Evolutionary conservation across 2,888 invertebrate species (phyloP), one percentile per base, ranked within the genome.

Genomic region (Thysanoteuthis rhombus): DNA sequence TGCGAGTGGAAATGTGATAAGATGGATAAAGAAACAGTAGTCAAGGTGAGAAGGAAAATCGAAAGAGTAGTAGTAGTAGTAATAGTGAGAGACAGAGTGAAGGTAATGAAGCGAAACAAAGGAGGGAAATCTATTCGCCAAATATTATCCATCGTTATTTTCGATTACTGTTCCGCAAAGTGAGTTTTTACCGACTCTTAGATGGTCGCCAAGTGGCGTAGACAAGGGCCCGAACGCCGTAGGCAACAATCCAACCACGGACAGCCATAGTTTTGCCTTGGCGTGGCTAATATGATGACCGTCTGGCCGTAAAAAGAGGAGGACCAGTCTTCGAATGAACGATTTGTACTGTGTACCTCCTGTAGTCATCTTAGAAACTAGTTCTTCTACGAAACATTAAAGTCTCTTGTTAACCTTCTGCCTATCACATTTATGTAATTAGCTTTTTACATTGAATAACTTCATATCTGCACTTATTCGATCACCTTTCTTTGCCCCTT

Each of bases 61-160:
- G 16, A 4, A 75, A 16, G n/a, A n/a, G 75, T n/a, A 36, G 75
- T 75, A 36, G 36, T 75, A 16, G n/a, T 75, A 52, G n/a, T 75
- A 16, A 16, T n/a, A 52, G 25, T 25, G 25, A 25, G 5, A 52
- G 52, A 52, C 25, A 6, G 6, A 25, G 25, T 52, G 25, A 25
- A 52, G 5, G n/a, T 36, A 75, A 75, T 16, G n/a, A 75, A 75
- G 75, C 75, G 36, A 75, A n/a, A 16, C n/a, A 36, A 75, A 75
- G 75, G 75, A 75, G 75, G 75, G n/a, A 36, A 75, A 75, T 75
- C 75, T 75, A 75, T 36, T 75, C 75, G 75, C 75, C 75, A 75
- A 75, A 75, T 75, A 75, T 75, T 75, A 75, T 75, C 75, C 75
- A 75, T 75, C 75, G 75, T 75, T 75, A 75, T 75, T 75, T 75